Conservation (phyloP, 2,797 vertebrate species). For the Scleropages formosus region DNA sequence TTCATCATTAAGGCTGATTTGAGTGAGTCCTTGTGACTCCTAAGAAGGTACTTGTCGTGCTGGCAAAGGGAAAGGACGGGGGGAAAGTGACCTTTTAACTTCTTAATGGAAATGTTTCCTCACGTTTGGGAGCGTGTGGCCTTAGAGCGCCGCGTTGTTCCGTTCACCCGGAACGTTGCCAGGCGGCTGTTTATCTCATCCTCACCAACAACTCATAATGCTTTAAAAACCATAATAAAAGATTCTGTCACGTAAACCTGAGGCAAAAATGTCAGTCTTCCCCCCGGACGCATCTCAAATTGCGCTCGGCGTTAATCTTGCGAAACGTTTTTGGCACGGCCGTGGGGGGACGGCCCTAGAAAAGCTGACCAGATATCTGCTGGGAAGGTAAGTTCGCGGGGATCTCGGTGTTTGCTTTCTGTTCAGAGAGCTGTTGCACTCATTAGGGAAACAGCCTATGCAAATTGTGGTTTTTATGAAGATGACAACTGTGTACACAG, state of each 20-base stretch:
- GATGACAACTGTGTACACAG: conserved; percentile 16
- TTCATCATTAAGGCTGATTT: conserved; percentile 6
- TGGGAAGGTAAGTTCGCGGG: background rate
- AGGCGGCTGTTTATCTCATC: conserved; percentile 35
- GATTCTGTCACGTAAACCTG: background rate
- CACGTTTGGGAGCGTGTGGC: background rate
- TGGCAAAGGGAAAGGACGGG: background rate
- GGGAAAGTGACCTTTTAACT: conserved; percentile 23
- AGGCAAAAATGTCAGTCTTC: background rate
- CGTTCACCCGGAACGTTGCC: background rate
- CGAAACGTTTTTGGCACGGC: too few relatives aligned
- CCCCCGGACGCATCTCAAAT: background rate
- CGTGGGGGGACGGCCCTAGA: background rate
- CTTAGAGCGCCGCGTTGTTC: background rate
- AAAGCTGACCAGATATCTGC: background rate
- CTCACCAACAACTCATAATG: conserved; percentile 17
- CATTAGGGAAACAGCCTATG: background rate
- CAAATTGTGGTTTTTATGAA: conserved; percentile 24
- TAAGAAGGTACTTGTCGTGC: conserved; percentile 7
- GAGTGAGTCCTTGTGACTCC: conserved; percentile 18
- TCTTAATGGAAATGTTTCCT: conserved; percentile 6
- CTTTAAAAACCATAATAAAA: background rate
- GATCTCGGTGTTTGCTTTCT: background rate
- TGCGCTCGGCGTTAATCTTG: background rate
- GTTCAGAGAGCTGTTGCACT: background rate